Percentiles rank a stretch among this genome's conserved stretches.
These are phyloP conservation scores for Poeciliopsis retropinna DNA, from an alignment of 2,113 vertebrate genomes.

Conservation along the genomic window DNA sequence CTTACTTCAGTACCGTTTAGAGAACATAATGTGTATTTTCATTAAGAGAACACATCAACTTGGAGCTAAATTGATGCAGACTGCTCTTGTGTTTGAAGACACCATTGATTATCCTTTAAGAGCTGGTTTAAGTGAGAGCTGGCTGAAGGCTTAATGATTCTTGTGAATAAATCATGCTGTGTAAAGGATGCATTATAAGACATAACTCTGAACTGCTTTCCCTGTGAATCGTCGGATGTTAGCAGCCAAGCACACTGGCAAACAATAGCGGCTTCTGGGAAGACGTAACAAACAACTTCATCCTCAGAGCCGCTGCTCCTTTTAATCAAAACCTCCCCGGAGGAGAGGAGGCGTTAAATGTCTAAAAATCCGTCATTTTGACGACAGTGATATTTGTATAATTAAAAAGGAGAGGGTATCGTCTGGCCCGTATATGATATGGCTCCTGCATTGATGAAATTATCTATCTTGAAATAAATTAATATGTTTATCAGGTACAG, in stretches of 20 bases:
- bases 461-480: slow-evolving; percentile 80
- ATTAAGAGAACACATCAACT: slow-evolving; percentile 23
- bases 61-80: slow-evolving; percentile 26
- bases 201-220: slow-evolving; percentile 27
- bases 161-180: slow-evolving; percentile 48
- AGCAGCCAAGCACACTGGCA: slow-evolving; percentile 33
- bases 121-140: slow-evolving; percentile 33
- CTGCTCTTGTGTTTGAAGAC: slow-evolving; percentile 48
- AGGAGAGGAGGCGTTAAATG: slow-evolving; percentile 44
- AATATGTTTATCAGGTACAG: slow-evolving; percentile 82
- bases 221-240: slow-evolving; percentile 19
- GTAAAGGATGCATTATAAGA: slow-evolving; percentile 24
- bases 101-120: slow-evolving; percentile 57
- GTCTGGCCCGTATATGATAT: slow-evolving; percentile 68
- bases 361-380: slow-evolving; percentile 70
- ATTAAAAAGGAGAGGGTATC: slow-evolving; percentile 78
- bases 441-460: slow-evolving; percentile 78
- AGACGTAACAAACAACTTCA: slow-evolving; percentile 27
- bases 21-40: slow-evolving; percentile 2
- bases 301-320: slow-evolving; percentile 39
- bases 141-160: slow-evolving; percentile 57
- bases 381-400: slow-evolving; percentile 75
- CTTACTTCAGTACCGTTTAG: neutral
- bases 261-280: slow-evolving; percentile 25
- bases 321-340: slow-evolving; percentile 69